phyloP scores from a whole-genome alignment of 2,797 vertebrate genomes.

The Cirrhinus molitorella region DNA sequence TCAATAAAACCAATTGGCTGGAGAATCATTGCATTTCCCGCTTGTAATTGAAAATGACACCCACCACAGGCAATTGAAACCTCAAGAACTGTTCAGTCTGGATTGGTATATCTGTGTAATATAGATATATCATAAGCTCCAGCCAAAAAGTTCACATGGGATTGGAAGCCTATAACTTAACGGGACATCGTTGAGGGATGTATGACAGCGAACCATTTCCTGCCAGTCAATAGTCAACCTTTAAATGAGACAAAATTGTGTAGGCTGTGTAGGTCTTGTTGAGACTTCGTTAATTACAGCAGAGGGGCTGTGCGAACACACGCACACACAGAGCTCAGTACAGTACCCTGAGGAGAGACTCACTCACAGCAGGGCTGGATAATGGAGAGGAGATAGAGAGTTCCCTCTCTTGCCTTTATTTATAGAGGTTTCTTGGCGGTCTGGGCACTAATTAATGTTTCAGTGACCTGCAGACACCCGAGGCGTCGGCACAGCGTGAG shows the following conservation, averaged over 20 bases:
- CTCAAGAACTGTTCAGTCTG: not conserved
- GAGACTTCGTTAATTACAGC: conserved; percentile 42
- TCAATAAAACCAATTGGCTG: conserved; percentile 57
- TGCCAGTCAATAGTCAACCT: not conserved
- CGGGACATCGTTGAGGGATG: not conserved
- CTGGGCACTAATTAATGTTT: conserved; percentile 76
- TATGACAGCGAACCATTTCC: not conserved
- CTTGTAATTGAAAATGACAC: conserved; percentile 49
- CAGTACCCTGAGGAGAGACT: not conserved
- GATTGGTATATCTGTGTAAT: not conserved
- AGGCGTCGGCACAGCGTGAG: conserved; percentile 51
- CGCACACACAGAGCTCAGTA: conserved; percentile 16
- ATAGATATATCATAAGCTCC: conserved; percentile 2
- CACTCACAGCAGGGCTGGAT: conserved; percentile 21
- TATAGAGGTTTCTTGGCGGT: conserved; percentile 18
- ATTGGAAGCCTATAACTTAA: not conserved
- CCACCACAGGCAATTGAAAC: conserved; percentile 52
- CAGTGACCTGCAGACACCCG: conserved; percentile 65
- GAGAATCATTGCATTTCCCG: conserved; percentile 50
- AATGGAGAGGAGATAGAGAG: conserved; percentile 57
- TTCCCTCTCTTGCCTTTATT: conserved; percentile 35
- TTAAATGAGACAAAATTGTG: conserved; percentile 37
- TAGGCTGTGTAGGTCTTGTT: conserved; percentile 36
- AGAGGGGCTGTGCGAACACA: conserved; percentile 13
- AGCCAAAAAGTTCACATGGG: not conserved